These are phyloP conservation scores for Sarcophaga variegata DNA, from an alignment of 2,888 invertebrate species.

Conservation along the genomic window DNA sequence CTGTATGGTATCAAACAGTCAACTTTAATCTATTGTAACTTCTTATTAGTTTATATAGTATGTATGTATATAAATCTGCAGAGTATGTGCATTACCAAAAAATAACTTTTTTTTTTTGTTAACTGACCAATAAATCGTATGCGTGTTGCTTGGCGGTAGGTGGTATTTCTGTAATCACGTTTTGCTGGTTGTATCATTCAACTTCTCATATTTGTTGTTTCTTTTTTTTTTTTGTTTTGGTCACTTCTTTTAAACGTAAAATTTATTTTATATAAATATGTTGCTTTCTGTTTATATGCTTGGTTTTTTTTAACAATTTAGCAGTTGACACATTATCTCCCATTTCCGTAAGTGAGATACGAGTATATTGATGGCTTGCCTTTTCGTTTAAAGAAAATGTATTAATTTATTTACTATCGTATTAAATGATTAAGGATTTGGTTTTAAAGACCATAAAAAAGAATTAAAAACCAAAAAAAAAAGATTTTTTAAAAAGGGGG, in stretches of 20 bases:
- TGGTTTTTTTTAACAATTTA: conserved; percentile 28
- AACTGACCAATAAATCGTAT: not conserved
- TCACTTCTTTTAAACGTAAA: conserved; percentile 10
- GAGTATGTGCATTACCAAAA: conserved; percentile 1
- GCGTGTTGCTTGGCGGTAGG: conserved; percentile 55
- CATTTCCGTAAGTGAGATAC: conserved; percentile 9
- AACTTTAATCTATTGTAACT: too few species aligned
- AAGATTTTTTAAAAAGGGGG: too few species aligned
- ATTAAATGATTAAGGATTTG: too few species aligned
- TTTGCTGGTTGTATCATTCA: conserved; percentile 54
- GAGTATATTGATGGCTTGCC: not conserved
- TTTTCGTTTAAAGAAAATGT: not conserved
- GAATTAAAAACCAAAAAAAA: too few species aligned
- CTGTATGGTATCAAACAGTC: too few species aligned
- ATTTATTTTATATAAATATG: not conserved
- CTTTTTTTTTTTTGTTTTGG: conserved; percentile 6
- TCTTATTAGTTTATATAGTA: not conserved
- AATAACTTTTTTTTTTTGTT: conserved; percentile 23
- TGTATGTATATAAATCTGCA: conserved; percentile 11
- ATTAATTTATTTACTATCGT: not conserved
- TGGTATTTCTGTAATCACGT: conserved; percentile 63
- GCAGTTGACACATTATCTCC: conserved; percentile 47
- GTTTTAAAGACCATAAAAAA: too few species aligned
- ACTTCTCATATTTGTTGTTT: not conserved
- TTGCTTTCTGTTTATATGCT: not conserved